Conservation (phyloP, 2,113 vertebrate genomes). For the Odobenus rosmarus region DNA sequence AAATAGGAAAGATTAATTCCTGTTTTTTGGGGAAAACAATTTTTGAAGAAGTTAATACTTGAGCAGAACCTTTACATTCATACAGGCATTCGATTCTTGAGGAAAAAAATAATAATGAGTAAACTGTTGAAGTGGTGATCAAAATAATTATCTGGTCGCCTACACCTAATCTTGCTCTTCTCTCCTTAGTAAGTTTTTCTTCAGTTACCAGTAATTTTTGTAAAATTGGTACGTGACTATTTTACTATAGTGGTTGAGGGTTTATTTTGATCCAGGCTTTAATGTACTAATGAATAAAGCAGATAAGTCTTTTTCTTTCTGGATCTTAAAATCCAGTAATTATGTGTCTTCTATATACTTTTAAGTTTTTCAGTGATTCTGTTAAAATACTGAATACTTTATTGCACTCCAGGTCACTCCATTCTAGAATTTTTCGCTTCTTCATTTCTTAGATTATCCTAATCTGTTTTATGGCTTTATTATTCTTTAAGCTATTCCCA, state of each 20-base stretch:
- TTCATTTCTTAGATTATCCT: no score
- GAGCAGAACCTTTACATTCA: not conserved
- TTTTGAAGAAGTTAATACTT: not conserved
- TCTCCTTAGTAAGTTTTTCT: not conserved
- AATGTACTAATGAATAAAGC: not conserved
- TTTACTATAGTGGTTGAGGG: not conserved
- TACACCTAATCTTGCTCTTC: not conserved
- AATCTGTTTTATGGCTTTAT: not conserved
- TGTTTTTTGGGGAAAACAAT: not conserved
- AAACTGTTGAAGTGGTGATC: not conserved
- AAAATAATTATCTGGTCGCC: not conserved
- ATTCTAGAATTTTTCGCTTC: not conserved
- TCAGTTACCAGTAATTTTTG: not conserved
- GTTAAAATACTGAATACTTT: not conserved
- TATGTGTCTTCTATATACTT: not conserved
- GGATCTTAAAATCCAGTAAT: not conserved
- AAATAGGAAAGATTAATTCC: not conserved
- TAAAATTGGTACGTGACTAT: not conserved
- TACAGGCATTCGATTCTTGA: not conserved
- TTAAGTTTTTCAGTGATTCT: not conserved
- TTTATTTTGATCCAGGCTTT: not conserved
- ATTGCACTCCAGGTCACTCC: not conserved
- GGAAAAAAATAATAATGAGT: not conserved
- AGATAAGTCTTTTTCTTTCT: not conserved
- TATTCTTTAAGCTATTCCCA: no score